Evolutionary conservation across 2,113 vertebrate species (phyloP), one percentile per base, ranked within the genome.

Genomic region (Psephotus haematonotus): DNA sequence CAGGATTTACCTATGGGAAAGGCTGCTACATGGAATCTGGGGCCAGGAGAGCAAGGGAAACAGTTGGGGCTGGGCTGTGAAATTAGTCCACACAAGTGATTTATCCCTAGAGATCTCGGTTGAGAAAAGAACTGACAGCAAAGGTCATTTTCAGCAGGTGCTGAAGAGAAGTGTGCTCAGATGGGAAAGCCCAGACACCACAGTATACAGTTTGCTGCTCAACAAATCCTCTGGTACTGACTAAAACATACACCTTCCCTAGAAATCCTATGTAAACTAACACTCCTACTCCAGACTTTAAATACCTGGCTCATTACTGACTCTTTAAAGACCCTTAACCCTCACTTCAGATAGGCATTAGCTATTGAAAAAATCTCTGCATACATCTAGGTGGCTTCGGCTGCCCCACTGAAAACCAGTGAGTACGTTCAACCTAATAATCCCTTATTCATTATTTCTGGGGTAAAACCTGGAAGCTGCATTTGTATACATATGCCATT

Each of bases 81-180:
- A 93, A 88, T 72, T 70, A 65, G 39, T 78, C 81, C 76, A 75
- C 65, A 62, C 0, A 10, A 49, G 39, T 60, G 75, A 82, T 62
- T 82, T 88, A 85, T 62, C 74, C 77, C 65, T 69, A 17, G 41
- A 59, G 62, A 72, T 31, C 33, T 20, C 31, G 24, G 11, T 71
- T 78, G 53, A 87, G 86, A 93, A 84, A 24, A n/a, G 52, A 86
- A 83, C 57, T 75, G 75, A 86, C 39, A 87, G 44, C 16, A 75
- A 72, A 91, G 64, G 39, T 62, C 49, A 84, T 92, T 75, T 82
- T 79, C 93, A 81, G 41, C 81, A 92, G 78, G 81, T 91, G 49
- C 77, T 92, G 53, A 84, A 70, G 6, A 68, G 31, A 75, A 86
- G 43, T 33, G 57, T 89, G 69, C 68, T 76, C 77, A 89, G 77